Evolutionary conservation across 2,797 vertebrate genomes (phyloP), one percentile per base, ranked within the genome.

Genomic region (Dallia pectoralis): DNA sequence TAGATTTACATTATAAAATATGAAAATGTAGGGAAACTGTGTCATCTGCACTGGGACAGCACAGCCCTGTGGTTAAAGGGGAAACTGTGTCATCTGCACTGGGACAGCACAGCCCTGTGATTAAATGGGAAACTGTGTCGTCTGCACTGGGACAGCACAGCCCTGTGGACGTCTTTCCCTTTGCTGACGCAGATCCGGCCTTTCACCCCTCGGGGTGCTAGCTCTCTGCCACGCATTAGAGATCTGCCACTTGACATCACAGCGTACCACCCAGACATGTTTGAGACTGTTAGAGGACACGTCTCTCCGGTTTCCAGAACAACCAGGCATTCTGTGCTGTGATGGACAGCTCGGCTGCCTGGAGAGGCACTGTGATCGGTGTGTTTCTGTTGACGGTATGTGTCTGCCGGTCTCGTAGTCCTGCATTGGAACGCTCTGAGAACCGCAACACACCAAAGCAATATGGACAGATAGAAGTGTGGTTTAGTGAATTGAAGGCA

Each of bases 231-330:
- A 83, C 82, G 76, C 84, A 85, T 91, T 86, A 86, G 82, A 90
- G 85, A 87, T 83, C 86, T 89, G 88, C 85, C 90, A 89, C 85
- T 89, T 87, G 83, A 77, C 76, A 79, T 91, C 29, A 79, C 81
- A 56, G 77, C 72, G 73, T 70, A 33, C 63, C 67, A 69, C 32
- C 62, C 76, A 88, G 88, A 76, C 75, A 72, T 77, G 81, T 84
- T 87, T 86, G 79, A 85, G 80, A 87, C 84, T 67, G 81, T 79
- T 76, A 73, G 74, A 71, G 63, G 59, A 75, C 76, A 74, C 69
- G 74, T 88, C 89, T 86, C 72, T 81, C 84, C 81, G 36, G 59
- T 77, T 88, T 70, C 81, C 67, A 32, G 69, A 16, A 70, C 84
- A 7, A 8, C 22, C 1, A 11, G 53, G 22, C 53, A 53, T 6